phyloP scores from a whole-genome alignment of 2,797 vertebrate species.

The Rachycentron canadum region DNA sequence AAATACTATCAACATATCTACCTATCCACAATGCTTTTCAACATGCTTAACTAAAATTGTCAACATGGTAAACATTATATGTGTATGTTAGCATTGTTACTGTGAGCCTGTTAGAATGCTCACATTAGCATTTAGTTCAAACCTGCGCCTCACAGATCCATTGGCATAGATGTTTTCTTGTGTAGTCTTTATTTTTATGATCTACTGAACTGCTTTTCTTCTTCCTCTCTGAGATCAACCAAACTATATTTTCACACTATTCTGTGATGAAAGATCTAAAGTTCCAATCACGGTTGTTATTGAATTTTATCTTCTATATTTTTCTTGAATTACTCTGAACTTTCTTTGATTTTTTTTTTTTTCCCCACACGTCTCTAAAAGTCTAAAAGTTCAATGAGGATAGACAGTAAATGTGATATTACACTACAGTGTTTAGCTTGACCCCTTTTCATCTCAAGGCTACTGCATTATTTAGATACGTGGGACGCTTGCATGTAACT shows the following conservation, averaged over 20 bases:
- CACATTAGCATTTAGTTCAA: background rate
- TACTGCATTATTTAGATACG: background rate
- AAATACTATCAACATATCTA: no score
- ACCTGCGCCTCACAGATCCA: no score
- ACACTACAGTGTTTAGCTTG: slow-evolving; percentile 42
- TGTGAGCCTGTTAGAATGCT: background rate
- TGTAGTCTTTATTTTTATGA: no score
- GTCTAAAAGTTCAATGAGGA: slow-evolving; percentile 30
- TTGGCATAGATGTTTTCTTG: no score
- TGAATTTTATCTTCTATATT: background rate
- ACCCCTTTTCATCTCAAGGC: slow-evolving; percentile 18
- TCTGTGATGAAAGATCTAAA: background rate
- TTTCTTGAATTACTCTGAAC: background rate
- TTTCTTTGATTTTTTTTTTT: background rate
- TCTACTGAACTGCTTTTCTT: no score
- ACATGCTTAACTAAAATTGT: no score
- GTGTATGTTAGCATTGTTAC: background rate
- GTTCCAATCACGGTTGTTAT: background rate
- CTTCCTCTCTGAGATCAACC: no score
- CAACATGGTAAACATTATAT: no score
- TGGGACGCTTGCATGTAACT: background rate
- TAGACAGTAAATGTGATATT: slow-evolving; percentile 1
- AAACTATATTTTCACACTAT: no score
- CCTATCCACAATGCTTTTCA: no score
- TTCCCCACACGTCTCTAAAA: no score